Percentiles rank a stretch among this genome's conserved stretches.
Conservation (phyloP, 2,113 vertebrate species). For the Rhinopomastus cyanomelas region DNA sequence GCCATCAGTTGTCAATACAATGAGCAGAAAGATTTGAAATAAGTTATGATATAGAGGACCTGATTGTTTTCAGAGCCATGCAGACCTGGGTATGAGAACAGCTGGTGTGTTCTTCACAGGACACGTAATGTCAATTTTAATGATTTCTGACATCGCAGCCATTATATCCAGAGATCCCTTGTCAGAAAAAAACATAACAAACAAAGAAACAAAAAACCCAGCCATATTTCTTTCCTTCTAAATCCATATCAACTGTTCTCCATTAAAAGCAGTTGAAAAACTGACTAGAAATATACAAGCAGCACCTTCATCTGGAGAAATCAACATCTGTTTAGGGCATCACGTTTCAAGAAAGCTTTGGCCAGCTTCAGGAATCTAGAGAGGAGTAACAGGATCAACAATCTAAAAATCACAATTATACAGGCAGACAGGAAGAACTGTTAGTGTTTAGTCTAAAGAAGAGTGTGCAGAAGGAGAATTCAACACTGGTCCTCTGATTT, state of each 20-base stretch:
- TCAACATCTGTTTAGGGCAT: neutral
- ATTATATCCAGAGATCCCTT: neutral
- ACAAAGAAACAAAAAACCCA: accelerated
- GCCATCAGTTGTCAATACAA: neutral
- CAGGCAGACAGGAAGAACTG: neutral
- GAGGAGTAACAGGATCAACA: neutral
- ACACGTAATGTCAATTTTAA: neutral
- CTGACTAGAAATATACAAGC: neutral
- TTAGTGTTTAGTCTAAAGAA: neutral
- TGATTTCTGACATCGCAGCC: neutral
- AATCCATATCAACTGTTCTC: neutral
- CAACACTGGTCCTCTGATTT: no score
- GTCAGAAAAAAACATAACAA: neutral
- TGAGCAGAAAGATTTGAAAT: neutral
- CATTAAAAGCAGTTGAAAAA: neutral
- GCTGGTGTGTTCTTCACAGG: neutral
- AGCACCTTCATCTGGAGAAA: neutral
- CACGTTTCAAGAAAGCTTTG: neutral
- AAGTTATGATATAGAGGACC: neutral
- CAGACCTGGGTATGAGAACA: neutral
- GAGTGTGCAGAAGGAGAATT: neutral
- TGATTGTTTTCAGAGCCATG: constrained; percentile 8
- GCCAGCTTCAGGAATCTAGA: neutral
- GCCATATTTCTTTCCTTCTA: neutral
- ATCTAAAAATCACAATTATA: neutral